Conservation (phyloP, 2,797 vertebrate species). For the Anguilla anguilla region DNA sequence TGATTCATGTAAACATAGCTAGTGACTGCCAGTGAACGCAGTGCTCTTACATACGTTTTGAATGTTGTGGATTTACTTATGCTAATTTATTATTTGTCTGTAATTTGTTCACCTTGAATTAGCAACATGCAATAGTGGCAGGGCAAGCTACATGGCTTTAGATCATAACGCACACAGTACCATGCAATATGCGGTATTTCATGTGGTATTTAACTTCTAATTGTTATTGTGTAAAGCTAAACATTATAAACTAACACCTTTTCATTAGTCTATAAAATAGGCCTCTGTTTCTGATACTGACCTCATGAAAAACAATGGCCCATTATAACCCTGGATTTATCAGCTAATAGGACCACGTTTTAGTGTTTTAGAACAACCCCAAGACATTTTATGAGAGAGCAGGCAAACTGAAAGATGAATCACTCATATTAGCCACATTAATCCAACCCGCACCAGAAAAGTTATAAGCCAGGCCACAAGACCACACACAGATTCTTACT, state of each 20-base stretch:
- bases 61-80: no score
- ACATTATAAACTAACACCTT: not conserved
- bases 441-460: not conserved
- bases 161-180: not conserved
- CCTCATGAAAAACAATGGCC: not conserved
- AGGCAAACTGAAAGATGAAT: constrained; percentile 12
- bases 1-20: no score
- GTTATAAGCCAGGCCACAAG: not conserved
- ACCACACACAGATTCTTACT: constrained; percentile 3
- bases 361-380: not conserved
- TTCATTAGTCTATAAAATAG: not conserved
- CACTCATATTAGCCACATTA: constrained; percentile 30
- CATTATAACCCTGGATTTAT: not conserved
- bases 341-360: not conserved
- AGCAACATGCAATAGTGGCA: no score
- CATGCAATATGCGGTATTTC: not conserved
- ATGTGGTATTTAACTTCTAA: not conserved
- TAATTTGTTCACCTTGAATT: no score
- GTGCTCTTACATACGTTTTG: no score
- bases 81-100: no score
- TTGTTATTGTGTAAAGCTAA: not conserved
- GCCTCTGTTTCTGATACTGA: not conserved
- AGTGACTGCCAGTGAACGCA: no score
- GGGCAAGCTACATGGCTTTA: not conserved
- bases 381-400: not conserved